Evolutionary conservation across 2,888 invertebrate genomes (phyloP).

Genomic region (Netelia virgata): DNA sequence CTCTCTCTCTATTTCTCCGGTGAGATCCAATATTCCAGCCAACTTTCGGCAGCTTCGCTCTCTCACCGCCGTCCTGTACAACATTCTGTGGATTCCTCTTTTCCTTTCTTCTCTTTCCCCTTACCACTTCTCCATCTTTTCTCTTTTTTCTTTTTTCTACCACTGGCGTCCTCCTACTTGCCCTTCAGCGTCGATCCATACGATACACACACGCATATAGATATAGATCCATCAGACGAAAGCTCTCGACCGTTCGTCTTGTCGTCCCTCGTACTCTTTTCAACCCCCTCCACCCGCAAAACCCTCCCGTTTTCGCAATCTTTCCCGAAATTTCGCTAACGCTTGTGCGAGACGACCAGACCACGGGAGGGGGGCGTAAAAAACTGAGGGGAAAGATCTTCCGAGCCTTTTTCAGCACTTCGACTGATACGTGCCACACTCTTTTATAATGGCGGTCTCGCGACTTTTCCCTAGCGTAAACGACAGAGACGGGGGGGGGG

Average conservation of each 20-base stretch:
- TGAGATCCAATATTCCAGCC: slow-evolving; percentile 64
- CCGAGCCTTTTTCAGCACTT: slow-evolving; percentile 30
- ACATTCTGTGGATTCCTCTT: slow-evolving; percentile 43
- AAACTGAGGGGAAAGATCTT: neutral
- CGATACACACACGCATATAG: slow-evolving; percentile 3
- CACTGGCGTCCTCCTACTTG: slow-evolving; percentile 1
- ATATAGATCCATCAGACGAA: slow-evolving; percentile 44
- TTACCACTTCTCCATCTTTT: neutral
- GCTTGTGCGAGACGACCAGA: slow-evolving; percentile 26
- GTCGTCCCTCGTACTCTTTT: slow-evolving; percentile 2
- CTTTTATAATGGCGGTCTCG: neutral
- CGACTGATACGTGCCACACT: neutral
- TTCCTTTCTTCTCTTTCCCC: neutral
- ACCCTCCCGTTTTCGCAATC: slow-evolving; percentile 16
- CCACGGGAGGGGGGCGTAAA: slow-evolving; percentile 4
- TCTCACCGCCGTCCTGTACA: slow-evolving; percentile 19
- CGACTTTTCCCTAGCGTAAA: neutral
- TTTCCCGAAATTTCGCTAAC: slow-evolving; percentile 54
- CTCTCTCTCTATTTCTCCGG: slow-evolving; percentile 38
- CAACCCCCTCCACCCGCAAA: slow-evolving; percentile 8
- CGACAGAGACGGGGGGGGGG: neutral
- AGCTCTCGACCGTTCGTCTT: slow-evolving; percentile 40
- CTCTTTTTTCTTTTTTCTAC: slow-evolving; percentile 20
- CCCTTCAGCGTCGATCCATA: slow-evolving; percentile 26
- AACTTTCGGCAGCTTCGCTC: slow-evolving; percentile 56